These are phyloP conservation scores for Nycticorax nycticorax DNA, from an alignment of 2,113 vertebrate genomes.

Conservation along the genomic window DNA sequence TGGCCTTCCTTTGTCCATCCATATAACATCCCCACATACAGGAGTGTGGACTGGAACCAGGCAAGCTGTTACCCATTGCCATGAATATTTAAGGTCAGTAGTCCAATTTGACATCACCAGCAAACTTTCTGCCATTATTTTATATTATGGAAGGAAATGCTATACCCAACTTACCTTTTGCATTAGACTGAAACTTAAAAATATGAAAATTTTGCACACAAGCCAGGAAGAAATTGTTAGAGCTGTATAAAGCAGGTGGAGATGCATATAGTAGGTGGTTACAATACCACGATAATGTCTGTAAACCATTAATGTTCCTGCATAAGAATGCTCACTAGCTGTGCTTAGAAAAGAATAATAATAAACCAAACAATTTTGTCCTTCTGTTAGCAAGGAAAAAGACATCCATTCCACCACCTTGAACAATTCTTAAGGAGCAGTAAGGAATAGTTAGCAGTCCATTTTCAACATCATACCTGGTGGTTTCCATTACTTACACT, in stretches of 20 bases:
- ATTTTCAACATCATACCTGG: constrained; percentile 32
- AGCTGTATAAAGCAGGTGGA: background rate
- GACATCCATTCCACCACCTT: background rate
- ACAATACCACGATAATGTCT: background rate
- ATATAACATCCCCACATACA: background rate
- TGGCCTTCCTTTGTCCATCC: background rate
- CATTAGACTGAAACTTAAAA: background rate
- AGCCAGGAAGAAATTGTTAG: background rate
- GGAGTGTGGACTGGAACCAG: background rate
- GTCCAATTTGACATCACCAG: background rate
- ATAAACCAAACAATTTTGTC: background rate
- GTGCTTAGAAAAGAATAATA: background rate
- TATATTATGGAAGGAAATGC: background rate
- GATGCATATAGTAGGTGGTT: background rate
- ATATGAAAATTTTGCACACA: background rate
- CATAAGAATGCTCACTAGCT: background rate
- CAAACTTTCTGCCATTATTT: background rate
- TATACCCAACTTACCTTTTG: background rate
- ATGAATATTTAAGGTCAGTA: background rate
- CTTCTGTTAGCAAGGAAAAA: constrained; percentile 12
- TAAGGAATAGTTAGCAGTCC: background rate
- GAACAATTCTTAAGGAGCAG: background rate
- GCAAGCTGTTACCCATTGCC: background rate
- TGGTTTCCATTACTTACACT: constrained; percentile 18
- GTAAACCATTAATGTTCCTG: background rate